phyloP scores from a whole-genome alignment of 1,140 invertebrate genomes.

The Limonius californicus region DNA sequence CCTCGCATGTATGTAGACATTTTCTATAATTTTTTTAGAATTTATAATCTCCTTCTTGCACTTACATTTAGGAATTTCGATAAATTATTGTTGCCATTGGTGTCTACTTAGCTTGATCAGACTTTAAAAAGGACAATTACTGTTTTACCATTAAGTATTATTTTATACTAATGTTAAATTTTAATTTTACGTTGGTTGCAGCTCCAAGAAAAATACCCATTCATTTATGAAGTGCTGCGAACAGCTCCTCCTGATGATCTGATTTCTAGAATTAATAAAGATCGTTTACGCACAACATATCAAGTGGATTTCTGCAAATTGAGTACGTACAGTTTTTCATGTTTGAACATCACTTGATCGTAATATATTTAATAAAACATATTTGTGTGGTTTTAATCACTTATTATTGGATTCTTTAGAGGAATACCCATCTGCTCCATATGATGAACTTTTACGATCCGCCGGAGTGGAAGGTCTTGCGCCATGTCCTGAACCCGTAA shows the following conservation, averaged over 20 bases:
- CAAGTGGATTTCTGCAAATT: slow-evolving; percentile 55
- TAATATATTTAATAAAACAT: neutral
- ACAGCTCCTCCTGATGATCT: slow-evolving; percentile 52
- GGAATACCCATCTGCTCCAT: slow-evolving; percentile 52
- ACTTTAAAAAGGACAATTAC: neutral
- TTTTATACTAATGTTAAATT: too few species aligned
- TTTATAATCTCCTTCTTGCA: too few species aligned
- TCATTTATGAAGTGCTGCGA: slow-evolving; percentile 55
- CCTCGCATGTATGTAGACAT: too few species aligned
- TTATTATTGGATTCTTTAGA: slow-evolving; percentile 27
- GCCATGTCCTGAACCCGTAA: slow-evolving; percentile 51
- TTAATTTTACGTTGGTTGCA: too few species aligned
- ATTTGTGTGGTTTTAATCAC: neutral
- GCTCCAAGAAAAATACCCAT: slow-evolving; percentile 57
- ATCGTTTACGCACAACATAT: slow-evolving; percentile 57
- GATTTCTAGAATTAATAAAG: slow-evolving; percentile 52
- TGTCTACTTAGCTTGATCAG: too few species aligned
- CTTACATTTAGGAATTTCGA: too few species aligned
- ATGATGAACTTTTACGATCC: slow-evolving; percentile 51
- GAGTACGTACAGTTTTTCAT: slow-evolving; percentile 45
- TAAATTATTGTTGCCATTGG: too few species aligned
- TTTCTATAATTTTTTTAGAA: too few species aligned
- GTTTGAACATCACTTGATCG: neutral
- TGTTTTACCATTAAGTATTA: slow-evolving; percentile 7
- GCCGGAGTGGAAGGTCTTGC: slow-evolving; percentile 49